Evolutionary conservation across 2,797 vertebrate species (phyloP).

Genomic region (Melanotaenia parkinsoni): DNA sequence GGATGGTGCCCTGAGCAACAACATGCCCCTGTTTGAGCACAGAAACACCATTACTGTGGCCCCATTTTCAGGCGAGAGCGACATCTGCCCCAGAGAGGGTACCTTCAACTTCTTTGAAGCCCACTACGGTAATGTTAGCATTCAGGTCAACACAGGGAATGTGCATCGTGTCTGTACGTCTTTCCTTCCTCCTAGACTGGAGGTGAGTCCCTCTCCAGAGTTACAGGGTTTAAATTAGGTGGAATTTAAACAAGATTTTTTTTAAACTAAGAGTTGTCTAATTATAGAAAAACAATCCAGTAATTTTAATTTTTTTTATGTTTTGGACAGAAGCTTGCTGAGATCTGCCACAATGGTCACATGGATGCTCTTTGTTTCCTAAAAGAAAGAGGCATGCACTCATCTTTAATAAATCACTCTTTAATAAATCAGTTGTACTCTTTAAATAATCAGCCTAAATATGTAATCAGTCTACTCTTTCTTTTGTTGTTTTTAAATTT

Average conservation of each 20-base stretch:
- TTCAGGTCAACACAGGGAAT: constrained; percentile 86
- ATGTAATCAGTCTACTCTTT: background rate
- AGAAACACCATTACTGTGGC: constrained; percentile 90
- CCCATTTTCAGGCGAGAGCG: constrained; percentile 91
- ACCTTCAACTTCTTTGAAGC: constrained; percentile 85
- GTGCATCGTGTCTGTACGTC: constrained; percentile 81
- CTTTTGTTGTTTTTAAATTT: background rate
- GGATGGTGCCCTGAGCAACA: constrained; percentile 90
- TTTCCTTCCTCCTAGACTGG: constrained; percentile 83
- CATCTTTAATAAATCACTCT: no score
- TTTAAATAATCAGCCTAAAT: no score
- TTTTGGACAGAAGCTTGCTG: constrained; percentile 81
- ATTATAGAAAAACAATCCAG: background rate
- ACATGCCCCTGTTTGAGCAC: constrained; percentile 82
- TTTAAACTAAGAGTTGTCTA: background rate
- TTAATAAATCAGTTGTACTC: no score
- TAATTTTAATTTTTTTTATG: background rate
- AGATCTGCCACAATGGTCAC: constrained; percentile 90
- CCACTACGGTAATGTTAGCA: constrained; percentile 81
- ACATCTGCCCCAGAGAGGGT: constrained; percentile 89
- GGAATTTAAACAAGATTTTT: background rate
- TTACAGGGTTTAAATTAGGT: background rate
- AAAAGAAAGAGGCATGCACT: constrained; percentile 80
- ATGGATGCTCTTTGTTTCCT: constrained; percentile 87
- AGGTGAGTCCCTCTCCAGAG: constrained; percentile 75